phyloP scores from a whole-genome alignment of 1,140 invertebrate genomes.

The Hylyphantes graminicola region DNA sequence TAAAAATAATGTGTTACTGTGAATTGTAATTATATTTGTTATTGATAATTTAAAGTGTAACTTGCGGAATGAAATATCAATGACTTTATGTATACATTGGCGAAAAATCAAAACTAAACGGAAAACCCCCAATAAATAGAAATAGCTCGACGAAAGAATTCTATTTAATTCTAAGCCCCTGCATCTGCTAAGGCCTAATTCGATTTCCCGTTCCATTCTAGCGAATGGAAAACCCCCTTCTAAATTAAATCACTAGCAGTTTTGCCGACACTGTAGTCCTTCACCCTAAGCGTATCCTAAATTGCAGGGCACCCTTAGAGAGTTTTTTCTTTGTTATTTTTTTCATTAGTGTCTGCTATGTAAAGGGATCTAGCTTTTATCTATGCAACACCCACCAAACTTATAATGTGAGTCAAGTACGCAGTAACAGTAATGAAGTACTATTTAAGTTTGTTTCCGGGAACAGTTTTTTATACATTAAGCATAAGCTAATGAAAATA shows the following conservation, averaged over 20 bases:
- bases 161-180: constrained; percentile 21
- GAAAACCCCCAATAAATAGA: too few species aligned
- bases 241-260: constrained; percentile 49
- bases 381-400: constrained; percentile 36
- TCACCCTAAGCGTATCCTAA: constrained; percentile 15
- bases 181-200: constrained; percentile 27
- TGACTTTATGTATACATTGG: too few species aligned
- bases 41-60: too few species aligned
- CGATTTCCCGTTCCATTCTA: constrained; percentile 31
- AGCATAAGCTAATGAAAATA: too few species aligned
- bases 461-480: too few species aligned
- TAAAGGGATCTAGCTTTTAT: neutral
- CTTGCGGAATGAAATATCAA: too few species aligned
- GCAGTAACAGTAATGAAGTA: constrained; percentile 31
- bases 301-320: constrained; percentile 31
- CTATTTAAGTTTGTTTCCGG: too few species aligned
- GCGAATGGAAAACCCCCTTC: neutral
- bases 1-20: too few species aligned
- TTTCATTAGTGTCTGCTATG: neutral
- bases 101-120: too few species aligned
- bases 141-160: neutral
- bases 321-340: neutral
- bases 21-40: too few species aligned
- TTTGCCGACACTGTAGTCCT: constrained; percentile 20
- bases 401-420: constrained; percentile 52